Evolutionary conservation across 2,888 invertebrate genomes (phyloP).

Genomic region (Perithous albicinctus): DNA sequence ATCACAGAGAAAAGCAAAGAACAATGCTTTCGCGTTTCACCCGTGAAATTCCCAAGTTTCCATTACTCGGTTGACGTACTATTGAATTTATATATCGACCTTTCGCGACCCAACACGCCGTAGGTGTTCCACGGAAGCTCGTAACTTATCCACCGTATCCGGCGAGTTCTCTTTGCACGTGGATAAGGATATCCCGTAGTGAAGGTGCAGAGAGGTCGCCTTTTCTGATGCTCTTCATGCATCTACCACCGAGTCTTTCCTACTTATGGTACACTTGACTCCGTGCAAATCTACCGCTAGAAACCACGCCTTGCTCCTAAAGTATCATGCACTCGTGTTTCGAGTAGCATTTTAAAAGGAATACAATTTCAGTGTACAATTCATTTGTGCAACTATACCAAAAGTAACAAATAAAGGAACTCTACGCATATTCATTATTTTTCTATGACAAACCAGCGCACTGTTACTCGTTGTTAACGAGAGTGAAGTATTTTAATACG

Average conservation of each 20-base stretch:
- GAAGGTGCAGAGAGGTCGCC: slow-evolving; percentile 7
- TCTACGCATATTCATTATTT: background rate
- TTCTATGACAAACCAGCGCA: background rate
- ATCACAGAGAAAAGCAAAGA: background rate
- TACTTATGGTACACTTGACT: no score
- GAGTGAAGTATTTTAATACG: background rate
- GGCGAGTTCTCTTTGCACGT: background rate
- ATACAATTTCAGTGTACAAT: background rate
- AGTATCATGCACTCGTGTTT: background rate
- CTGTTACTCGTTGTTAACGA: no score
- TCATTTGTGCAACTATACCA: no score
- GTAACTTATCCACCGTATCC: slow-evolving; percentile 31
- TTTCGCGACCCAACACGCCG: slow-evolving; percentile 25
- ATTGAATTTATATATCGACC: slow-evolving; percentile 70
- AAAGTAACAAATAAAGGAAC: no score
- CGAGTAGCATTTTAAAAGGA: background rate
- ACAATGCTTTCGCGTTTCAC: slow-evolving; percentile 69
- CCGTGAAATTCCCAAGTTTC: slow-evolving; percentile 71
- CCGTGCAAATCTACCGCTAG: background rate
- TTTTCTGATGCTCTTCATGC: background rate
- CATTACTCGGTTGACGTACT: slow-evolving; percentile 57
- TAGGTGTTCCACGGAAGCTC: slow-evolving; percentile 29
- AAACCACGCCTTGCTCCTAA: background rate
- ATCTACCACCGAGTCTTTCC: background rate
- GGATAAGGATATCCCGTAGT: slow-evolving; percentile 28